Percentiles rank a stretch among this genome's conserved stretches.
Evolutionary conservation across 2,888 invertebrate genomes (phyloP).

Genomic region (Keiferia lycopersicella): DNA sequence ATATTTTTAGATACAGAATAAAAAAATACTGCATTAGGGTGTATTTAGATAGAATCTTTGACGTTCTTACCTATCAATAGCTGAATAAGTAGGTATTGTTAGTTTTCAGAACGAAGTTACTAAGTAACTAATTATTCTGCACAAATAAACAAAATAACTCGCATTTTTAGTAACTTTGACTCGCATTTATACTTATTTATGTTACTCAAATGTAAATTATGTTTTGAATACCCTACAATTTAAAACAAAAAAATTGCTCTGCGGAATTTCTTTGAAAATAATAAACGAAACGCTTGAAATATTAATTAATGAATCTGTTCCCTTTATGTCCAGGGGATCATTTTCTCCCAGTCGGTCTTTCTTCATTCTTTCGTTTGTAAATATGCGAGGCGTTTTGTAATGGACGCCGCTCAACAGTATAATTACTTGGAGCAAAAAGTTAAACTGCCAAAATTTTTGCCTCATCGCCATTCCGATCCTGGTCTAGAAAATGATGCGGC

Average conservation of each 20-base stretch:
- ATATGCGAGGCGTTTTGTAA: constrained; percentile 59
- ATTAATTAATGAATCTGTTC: constrained; percentile 16
- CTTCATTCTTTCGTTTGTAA: constrained; percentile 50
- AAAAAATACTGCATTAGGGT: too few species aligned
- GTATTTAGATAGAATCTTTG: too few species aligned
- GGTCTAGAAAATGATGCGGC: constrained; percentile 45
- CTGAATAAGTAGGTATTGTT: too few species aligned
- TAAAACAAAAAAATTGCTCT: background rate
- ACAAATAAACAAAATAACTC: too few species aligned
- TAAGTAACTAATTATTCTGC: too few species aligned
- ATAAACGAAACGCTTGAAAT: constrained; percentile 11
- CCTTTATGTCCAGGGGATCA: constrained; percentile 33
- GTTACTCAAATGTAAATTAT: background rate
- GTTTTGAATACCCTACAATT: background rate
- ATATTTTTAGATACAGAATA: too few species aligned
- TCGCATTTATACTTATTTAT: background rate
- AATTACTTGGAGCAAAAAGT: constrained; percentile 58
- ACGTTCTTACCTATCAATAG: too few species aligned
- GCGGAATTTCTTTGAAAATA: constrained; percentile 7
- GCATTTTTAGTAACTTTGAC: too few species aligned
- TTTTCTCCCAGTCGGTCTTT: constrained; percentile 39
- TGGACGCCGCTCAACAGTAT: constrained; percentile 50
- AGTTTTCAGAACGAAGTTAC: too few species aligned
- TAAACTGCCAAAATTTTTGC: constrained; percentile 50
- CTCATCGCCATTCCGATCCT: constrained; percentile 51